These are phyloP conservation scores for Turnix velox DNA, from an alignment of 2,113 vertebrate species.

Conservation along the genomic window DNA sequence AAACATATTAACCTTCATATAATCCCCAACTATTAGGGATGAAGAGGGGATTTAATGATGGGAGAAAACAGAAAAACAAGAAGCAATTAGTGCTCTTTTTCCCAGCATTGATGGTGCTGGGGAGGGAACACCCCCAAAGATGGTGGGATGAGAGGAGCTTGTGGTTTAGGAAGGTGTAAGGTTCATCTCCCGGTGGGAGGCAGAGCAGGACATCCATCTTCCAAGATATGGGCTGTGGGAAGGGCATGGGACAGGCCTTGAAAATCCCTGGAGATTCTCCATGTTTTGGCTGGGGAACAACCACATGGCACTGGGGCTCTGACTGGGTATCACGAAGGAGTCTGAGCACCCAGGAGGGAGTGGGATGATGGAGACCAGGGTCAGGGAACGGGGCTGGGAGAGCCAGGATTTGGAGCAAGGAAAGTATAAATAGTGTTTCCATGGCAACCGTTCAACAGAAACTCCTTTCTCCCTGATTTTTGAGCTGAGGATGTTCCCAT, in stretches of 20 bases:
- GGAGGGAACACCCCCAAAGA: no score
- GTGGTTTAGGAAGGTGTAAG: neutral
- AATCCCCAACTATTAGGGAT: slow-evolving; percentile 36
- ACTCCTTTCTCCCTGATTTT: neutral
- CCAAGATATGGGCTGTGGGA: fast-evolving
- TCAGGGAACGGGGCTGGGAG: neutral
- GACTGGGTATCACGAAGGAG: fast-evolving
- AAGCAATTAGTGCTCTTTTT: neutral
- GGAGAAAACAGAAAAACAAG: slow-evolving; percentile 55
- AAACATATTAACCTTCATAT: slow-evolving; percentile 59
- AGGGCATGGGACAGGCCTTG: neutral
- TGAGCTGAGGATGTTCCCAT: neutral
- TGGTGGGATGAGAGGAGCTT: fast-evolving
- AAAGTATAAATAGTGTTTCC: slow-evolving; percentile 2
- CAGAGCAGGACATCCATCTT: fast-evolving
- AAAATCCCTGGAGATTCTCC: neutral
- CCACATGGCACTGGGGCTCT: fast-evolving
- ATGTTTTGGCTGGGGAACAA: neutral
- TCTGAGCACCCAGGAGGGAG: fast-evolving
- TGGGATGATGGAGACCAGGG: neutral
- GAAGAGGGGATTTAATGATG: slow-evolving; percentile 51
- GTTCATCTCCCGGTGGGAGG: neutral
- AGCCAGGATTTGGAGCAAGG: neutral
- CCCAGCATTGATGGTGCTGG: neutral
- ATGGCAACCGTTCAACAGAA: neutral